Percentiles rank a stretch among this genome's conserved stretches.
These are phyloP conservation scores for Tapera naevia DNA, from an alignment of 2,797 vertebrate genomes.

Conservation along the genomic window DNA sequence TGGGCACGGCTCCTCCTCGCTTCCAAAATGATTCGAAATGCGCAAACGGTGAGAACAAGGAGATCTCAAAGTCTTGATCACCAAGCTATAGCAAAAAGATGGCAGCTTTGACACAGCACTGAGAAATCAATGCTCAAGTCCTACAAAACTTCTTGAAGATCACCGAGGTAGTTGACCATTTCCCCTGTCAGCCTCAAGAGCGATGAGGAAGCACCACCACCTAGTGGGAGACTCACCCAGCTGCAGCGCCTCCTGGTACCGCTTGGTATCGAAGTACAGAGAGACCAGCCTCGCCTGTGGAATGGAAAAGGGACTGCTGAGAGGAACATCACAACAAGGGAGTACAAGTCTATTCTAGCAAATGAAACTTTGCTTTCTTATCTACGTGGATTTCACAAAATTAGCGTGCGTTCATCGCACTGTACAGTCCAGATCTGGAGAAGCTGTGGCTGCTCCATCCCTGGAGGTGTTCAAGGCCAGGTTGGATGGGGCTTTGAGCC, in stretches of 20 bases:
- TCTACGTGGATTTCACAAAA: not conserved
- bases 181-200: not conserved
- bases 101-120: not conserved
- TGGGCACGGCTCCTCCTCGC: not conserved
- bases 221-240: conserved; percentile 85
- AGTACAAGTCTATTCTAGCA: not conserved
- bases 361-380: not conserved
- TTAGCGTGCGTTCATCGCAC: not conserved
- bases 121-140: not conserved
- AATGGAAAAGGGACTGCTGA: conserved; percentile 65
- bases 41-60: not conserved
- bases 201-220: conserved; percentile 5
- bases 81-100: not conserved
- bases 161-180: accelerated
- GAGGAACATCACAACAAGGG: conserved; percentile 32
- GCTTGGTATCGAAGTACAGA: conserved; percentile 97
- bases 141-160: not conserved
- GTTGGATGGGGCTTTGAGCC: too few species aligned
- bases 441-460: too few species aligned
- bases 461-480: too few species aligned
- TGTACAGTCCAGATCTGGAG: not conserved
- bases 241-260: conserved; percentile 94
- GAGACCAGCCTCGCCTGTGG: conserved; percentile 94
- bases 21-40: not conserved
- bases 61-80: not conserved